A percentile compares a stretch with the other conserved stretches of the same genome.
Conservation (phyloP, 2,113 vertebrate genomes). For the Dicentrarchus labrax region DNA sequence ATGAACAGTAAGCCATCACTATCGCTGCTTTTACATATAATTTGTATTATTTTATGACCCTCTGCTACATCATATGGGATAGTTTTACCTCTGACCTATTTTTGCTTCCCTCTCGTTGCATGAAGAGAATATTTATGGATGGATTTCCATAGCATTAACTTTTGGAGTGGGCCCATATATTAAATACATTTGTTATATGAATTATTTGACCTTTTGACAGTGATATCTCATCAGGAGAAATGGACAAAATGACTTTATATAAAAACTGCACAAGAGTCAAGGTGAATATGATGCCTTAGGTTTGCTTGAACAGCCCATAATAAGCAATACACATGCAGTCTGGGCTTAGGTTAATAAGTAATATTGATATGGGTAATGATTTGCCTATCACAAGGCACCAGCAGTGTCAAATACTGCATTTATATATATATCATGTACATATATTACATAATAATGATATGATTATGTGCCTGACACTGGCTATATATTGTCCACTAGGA, state of each 20-base stretch:
- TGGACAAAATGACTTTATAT: constrained; percentile 51
- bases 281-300: constrained; percentile 49
- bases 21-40: neutral
- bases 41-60: constrained; percentile 22
- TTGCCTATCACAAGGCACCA: constrained; percentile 70
- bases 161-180: constrained; percentile 44
- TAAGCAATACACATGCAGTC: constrained; percentile 47
- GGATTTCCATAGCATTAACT: constrained; percentile 65
- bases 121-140: constrained; percentile 59
- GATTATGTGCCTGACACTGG: constrained; percentile 58
- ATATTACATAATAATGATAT: constrained; percentile 63
- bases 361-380: constrained; percentile 50
- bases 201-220: constrained; percentile 50
- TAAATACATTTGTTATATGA: constrained; percentile 43
- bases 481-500: constrained; percentile 63
- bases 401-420: constrained; percentile 44
- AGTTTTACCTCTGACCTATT: neutral
- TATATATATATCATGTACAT: constrained; percentile 55
- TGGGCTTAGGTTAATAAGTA: constrained; percentile 53
- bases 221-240: constrained; percentile 49
- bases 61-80: neutral
- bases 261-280: constrained; percentile 52
- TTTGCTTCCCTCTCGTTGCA: constrained; percentile 10
- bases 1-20: neutral
- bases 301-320: constrained; percentile 46